Conservation (phyloP, 2,888 invertebrate genomes). For the Prosopocoilus inquinatus region DNA sequence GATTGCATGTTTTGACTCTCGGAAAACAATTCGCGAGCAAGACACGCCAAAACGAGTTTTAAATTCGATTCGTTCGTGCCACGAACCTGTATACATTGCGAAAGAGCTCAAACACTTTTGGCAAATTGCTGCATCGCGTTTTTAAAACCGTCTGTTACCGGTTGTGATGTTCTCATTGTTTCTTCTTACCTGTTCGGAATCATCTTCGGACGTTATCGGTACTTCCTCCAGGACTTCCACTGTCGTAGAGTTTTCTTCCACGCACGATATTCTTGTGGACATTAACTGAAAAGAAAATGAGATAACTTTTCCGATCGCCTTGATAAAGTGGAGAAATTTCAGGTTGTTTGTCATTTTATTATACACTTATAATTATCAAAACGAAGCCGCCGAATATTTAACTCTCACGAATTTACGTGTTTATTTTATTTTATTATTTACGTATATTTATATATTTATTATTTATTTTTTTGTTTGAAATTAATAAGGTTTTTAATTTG, state of each 20-base stretch:
- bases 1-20: not conserved
- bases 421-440: too few relatives aligned
- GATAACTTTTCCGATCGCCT: not conserved
- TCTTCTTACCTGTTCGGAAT: slow-evolving; percentile 38
- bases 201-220: slow-evolving; percentile 32
- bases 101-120: slow-evolving; percentile 11
- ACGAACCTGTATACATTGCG: slow-evolving; percentile 2
- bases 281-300: slow-evolving; percentile 35
- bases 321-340: not conserved
- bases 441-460: too few relatives aligned
- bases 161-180: not conserved
- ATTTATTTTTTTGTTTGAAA: too few relatives aligned
- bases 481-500: too few relatives aligned
- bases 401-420: not conserved
- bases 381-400: not conserved
- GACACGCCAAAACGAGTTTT: slow-evolving; percentile 1
- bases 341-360: not conserved
- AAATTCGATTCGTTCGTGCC: slow-evolving; percentile 10
- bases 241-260: slow-evolving; percentile 36
- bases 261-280: slow-evolving; percentile 33
- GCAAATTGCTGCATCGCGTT: slow-evolving; percentile 34
- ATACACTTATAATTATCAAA: not conserved
- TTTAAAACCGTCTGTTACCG: slow-evolving; percentile 23
- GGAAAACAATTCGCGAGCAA: not conserved
- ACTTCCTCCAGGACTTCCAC: slow-evolving; percentile 33